phyloP scores from a whole-genome alignment of 2,113 vertebrate genomes.

The Austrofundulus limnaeus region DNA sequence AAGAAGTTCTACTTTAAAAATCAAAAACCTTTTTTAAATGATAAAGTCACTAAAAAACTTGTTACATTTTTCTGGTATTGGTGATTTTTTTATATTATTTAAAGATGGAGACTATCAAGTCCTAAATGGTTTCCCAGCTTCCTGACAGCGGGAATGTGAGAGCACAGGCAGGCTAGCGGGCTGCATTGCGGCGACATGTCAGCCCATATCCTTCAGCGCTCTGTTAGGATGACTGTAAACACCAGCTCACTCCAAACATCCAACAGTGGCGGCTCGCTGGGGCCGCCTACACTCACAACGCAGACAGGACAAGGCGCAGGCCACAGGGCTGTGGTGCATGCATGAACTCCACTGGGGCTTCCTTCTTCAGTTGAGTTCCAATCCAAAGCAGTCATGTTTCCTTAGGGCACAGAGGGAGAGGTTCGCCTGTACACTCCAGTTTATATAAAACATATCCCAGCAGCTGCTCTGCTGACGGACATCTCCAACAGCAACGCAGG shows the following conservation, averaged over 20 bases:
- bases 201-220: slow-evolving; percentile 70
- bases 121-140: slow-evolving; percentile 44
- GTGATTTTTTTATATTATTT: slow-evolving; percentile 56
- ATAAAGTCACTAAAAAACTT: too few species aligned
- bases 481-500: slow-evolving; percentile 53
- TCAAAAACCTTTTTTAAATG: background rate
- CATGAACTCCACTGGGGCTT: slow-evolving; percentile 73
- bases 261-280: slow-evolving; percentile 54
- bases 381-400: slow-evolving; percentile 77
- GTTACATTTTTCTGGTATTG: slow-evolving; percentile 24
- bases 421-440: slow-evolving; percentile 60
- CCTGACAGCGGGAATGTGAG: slow-evolving; percentile 56
- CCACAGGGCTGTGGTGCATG: slow-evolving; percentile 56
- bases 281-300: slow-evolving; percentile 51
- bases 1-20: background rate
- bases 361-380: slow-evolving; percentile 69
- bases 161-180: slow-evolving; percentile 33
- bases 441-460: slow-evolving; percentile 76
- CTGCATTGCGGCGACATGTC: slow-evolving; percentile 55
- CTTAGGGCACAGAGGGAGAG: slow-evolving; percentile 69
- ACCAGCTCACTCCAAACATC: slow-evolving; percentile 67
- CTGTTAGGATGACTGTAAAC: slow-evolving; percentile 60
- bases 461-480: slow-evolving; percentile 73
- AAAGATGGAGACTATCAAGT: slow-evolving; percentile 42
- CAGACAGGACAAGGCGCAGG: slow-evolving; percentile 65